Evolutionary conservation across 2,797 vertebrate genomes (phyloP), one percentile per base, ranked within the genome.

Genomic region (Pangasius larnaudii): DNA sequence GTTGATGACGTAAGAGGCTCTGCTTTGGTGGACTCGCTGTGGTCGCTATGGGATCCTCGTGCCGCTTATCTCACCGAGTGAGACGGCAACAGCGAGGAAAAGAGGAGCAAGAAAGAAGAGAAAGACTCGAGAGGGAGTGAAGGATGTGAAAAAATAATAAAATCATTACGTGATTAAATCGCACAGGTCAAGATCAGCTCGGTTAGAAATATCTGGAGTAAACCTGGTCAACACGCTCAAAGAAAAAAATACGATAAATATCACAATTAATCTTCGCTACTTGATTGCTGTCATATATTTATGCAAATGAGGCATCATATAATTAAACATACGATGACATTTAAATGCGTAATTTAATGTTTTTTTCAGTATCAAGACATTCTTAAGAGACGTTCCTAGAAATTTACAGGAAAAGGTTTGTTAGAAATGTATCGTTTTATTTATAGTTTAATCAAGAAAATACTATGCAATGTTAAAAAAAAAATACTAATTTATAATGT

Each of bases 1-100:
- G 33, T 63, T 39, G 74, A 82, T 90, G 89, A 90, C 61, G 89
- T 77, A 59, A 85, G 61, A 85, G 42, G 39, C 79, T 85, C 89
- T 39, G 74, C 77, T 81, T 75, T 72, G 79, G 63, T 59, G 67
- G 81, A 83, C 72, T 87, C 71, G 49, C 80, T 82, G 39, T 30
- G 24, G 24, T 58, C 69, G 67, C 80, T 86, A 51, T 61, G 24
- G 74, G 80, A 33, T 61, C 58, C 71, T 51, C 18, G 3, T 27
- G 59, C 71, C 19, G 27, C 71, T 74, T 46, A 49, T 51, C 46
- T 87, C 56, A 36, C 18, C 42, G 24, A 86, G 53, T 22, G 77
- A 84, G 80, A 74, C 56, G 7, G 7, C 27, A 27, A 63, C 58
- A 84, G 42, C 89, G 86, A 84, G 90, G 67, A 67, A 87, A 79